These are phyloP conservation scores for Siphlonurus alternatus DNA, from an alignment of 2,888 invertebrate genomes.

Conservation along the genomic window DNA sequence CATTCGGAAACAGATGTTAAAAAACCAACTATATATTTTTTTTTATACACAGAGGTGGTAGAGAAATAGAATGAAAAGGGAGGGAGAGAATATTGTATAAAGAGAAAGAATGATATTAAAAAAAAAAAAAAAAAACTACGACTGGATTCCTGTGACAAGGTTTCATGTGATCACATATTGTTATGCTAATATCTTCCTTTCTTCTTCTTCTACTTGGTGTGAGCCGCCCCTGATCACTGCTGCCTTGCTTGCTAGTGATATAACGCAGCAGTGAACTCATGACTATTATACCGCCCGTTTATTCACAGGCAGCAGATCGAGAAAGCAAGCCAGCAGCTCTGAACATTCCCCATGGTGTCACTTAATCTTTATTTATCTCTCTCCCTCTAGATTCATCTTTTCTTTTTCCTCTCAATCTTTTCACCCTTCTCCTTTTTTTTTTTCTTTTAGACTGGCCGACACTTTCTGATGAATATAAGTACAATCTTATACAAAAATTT, in stretches of 20 bases:
- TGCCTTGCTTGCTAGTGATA: neutral
- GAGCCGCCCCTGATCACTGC: neutral
- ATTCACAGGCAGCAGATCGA: neutral
- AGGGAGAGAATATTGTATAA: neutral
- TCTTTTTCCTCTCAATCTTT: neutral
- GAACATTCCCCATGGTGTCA: neutral
- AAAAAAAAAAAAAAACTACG: neutral
- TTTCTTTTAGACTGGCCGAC: neutral
- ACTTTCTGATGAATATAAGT: too few relatives aligned
- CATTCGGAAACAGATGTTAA: neutral
- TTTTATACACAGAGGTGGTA: neutral
- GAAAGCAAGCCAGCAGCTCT: neutral
- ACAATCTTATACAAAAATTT: too few relatives aligned
- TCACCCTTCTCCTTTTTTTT: neutral
- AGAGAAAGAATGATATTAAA: neutral
- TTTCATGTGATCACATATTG: conserved; percentile 4
- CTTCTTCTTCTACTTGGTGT: neutral
- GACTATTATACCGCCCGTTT: neutral
- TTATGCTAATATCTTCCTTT: neutral
- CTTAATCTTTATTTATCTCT: neutral
- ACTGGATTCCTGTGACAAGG: conserved; percentile 3
- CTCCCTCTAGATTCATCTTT: neutral
- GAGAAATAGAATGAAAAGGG: neutral
- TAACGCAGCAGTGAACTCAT: neutral
- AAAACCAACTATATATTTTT: neutral